Evolutionary conservation across 2,888 invertebrate species (phyloP).

Genomic region (Watsonalla cultraria): DNA sequence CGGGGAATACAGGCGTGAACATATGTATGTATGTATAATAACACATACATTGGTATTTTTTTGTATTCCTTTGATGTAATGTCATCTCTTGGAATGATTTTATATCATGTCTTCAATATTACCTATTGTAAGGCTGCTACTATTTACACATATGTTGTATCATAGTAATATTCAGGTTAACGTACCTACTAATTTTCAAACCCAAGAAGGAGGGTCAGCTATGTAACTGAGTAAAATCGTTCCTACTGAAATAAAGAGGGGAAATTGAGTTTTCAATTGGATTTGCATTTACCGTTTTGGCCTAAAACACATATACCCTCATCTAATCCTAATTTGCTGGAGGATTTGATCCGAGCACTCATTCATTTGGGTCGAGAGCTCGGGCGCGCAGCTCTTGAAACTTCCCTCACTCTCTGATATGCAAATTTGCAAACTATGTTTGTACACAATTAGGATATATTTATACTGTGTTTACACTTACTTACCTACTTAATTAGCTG

Average conservation of each 20-base stretch:
- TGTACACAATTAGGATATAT: neutral
- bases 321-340: constrained; percentile 65
- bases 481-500: too few relatives aligned
- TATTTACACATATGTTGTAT: too few relatives aligned
- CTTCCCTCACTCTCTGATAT: constrained; percentile 22
- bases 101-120: too few relatives aligned
- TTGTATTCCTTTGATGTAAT: too few relatives aligned
- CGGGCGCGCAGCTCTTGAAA: constrained; percentile 22
- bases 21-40: too few relatives aligned
- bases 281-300: constrained; percentile 51
- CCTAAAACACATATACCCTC: constrained; percentile 54
- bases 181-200: neutral
- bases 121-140: too few relatives aligned
- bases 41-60: too few relatives aligned
- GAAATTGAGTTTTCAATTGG: constrained; percentile 50
- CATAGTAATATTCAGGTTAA: constrained; percentile 5
- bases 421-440: constrained; percentile 4
- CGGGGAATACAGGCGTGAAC: too few relatives aligned
- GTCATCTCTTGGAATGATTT: too few relatives aligned
- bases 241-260: constrained; percentile 29
- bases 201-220: constrained; percentile 4
- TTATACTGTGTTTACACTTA: too few relatives aligned
- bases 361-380: constrained; percentile 42
- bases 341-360: constrained; percentile 49
- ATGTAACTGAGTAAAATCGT: constrained; percentile 19